phyloP scores from a whole-genome alignment of 2,888 invertebrate species.

The Acanthacorydalis orientalis region DNA sequence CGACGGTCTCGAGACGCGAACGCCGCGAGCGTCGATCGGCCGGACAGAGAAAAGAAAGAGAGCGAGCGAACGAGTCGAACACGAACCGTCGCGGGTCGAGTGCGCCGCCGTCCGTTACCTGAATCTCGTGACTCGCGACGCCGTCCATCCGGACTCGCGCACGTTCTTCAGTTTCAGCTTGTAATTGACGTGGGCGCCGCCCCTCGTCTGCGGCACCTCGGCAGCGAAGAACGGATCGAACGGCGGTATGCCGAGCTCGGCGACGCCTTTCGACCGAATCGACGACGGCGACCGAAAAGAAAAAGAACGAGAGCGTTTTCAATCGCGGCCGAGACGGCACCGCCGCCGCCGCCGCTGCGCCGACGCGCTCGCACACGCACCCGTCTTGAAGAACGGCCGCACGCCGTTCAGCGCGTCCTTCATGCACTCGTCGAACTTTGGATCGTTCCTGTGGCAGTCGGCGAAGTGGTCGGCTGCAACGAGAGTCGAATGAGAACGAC shows the following conservation, averaged over 20 bases:
- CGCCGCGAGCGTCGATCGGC: too few species aligned
- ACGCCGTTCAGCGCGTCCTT: constrained; percentile 54
- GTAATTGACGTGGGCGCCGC: constrained; percentile 46
- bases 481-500: constrained; percentile 8
- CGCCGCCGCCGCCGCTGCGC: too few species aligned
- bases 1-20: too few species aligned
- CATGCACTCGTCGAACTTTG: constrained; percentile 55
- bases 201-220: constrained; percentile 44
- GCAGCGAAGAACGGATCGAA: constrained; percentile 65
- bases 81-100: not conserved
- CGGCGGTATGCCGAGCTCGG: constrained; percentile 51
- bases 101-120: constrained; percentile 28
- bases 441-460: constrained; percentile 40
- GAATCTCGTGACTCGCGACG: constrained; percentile 59
- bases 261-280: constrained; percentile 39
- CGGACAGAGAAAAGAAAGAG: too few species aligned
- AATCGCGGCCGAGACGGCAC: not conserved
- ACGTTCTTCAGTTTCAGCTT: constrained; percentile 54
- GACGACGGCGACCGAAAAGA: too few species aligned
- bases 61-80: too few species aligned
- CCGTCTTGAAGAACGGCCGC: constrained; percentile 51
- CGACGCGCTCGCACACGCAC: constrained; percentile 24
- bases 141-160: constrained; percentile 59
- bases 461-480: constrained; percentile 26
- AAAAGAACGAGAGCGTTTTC: too few species aligned